A percentile compares a stretch with the other conserved stretches of the same genome.
phyloP scores from a whole-genome alignment of 2,797 vertebrate species.

The Uromys caudimaculatus region DNA sequence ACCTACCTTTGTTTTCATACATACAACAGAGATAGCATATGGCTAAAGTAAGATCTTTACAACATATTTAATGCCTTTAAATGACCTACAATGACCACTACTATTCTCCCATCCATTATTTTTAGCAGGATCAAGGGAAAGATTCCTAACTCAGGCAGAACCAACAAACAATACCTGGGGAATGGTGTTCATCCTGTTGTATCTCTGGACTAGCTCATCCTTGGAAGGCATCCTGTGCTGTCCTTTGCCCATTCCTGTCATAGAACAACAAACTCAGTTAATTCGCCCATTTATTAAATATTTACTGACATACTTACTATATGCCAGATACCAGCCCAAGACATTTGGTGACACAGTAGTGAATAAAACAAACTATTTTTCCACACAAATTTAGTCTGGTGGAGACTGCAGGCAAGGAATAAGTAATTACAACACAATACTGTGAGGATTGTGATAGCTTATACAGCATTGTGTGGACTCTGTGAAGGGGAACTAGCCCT shows the following conservation, averaged over 20 bases:
- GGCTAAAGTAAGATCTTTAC: conserved; percentile 16
- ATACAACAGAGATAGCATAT: not conserved
- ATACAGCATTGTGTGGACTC: not conserved
- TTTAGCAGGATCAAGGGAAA: conserved; percentile 2
- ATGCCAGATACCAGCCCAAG: conserved; percentile 5
- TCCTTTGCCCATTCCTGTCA: conserved; percentile 99
- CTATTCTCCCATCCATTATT: not conserved
- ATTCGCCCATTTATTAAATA: conserved; percentile 29
- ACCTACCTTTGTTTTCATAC: conserved; percentile 18
- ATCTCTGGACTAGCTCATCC: conserved; percentile 98
- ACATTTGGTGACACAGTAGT: not conserved
- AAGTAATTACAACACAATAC: conserved; percentile 7
- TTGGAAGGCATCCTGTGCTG: conserved; percentile 99
- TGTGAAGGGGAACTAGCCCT: not conserved
- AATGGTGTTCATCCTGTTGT: conserved; percentile 99
- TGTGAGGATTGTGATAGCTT: not conserved
- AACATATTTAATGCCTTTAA: not conserved
- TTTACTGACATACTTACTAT: not conserved
- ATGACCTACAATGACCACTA: not conserved
- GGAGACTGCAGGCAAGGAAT: conserved; percentile 43
- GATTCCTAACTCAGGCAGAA: not conserved
- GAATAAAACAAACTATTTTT: conserved; percentile 20
- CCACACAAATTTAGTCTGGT: conserved; percentile 45
- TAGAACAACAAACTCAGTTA: conserved; percentile 65
- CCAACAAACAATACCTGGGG: conserved; percentile 91